Evolutionary conservation across 2,797 vertebrate species (phyloP), one percentile per base, ranked within the genome.

Genomic region (Capromys pilorides): DNA sequence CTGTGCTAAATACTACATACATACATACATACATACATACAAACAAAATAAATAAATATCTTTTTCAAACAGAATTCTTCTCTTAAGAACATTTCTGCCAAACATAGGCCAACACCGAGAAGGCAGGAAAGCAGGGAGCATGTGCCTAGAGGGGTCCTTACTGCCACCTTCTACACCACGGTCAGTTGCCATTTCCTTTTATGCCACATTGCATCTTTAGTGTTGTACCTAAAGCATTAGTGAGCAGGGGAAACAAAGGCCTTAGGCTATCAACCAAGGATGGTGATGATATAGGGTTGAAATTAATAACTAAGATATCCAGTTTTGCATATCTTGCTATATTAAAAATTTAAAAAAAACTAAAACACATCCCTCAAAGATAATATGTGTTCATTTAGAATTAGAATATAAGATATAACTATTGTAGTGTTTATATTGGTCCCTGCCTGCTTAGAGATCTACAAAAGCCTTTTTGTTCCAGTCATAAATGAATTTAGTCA

Each of bases 381-480:
- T 96, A 94, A 88, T 75, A 41, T 82, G 36, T 39, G 75, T 36
- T 97, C 93, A 59, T 94, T 71, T 92, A 84, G 11, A 64, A 51
- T 81, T 61, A 83, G 81, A 62, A 64, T 90, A 88, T 59, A 91
- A 94, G 91, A 95, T 71, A 82, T 22, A 95, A 67, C 22, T 94
- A 84, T 6, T 66, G 19, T 61, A 73, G 86, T 95, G 90, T 26
- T 33, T 64, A 96, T 36, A 87, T 57, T 96, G 36, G n/a, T 79
- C 83, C 86, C 71, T 91, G 41, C 82, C 54, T 89, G 28, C 86
- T 95, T 93, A 90, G 85, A 97, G 97, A 73, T 88, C 96, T 75
- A 69, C 95, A 96, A 92, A 94, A 3, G 91, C 82, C 88, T 91
- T 90, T 81, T 64, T 41, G 8, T 54, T 90, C 93, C 49, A 95